Percentiles rank a stretch among this genome's conserved stretches.
phyloP scores from a whole-genome alignment of 2,888 invertebrate species.

The Pachydiplax longipennis region DNA sequence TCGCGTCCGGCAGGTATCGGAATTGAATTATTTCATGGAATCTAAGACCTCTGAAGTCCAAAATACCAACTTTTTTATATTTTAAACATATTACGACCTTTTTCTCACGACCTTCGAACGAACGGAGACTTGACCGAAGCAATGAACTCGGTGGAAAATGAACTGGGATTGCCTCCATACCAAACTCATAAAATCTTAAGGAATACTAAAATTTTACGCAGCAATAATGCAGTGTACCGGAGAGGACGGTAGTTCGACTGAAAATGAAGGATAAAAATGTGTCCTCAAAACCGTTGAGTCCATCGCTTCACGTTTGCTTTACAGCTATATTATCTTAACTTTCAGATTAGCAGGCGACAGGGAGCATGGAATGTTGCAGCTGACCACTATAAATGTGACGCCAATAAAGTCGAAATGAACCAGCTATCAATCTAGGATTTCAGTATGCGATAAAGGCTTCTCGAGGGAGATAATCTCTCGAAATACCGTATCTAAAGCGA shows the following conservation, averaged over 20 bases:
- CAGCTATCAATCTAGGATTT: background rate
- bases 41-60: no score
- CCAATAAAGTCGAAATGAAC: background rate
- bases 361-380: background rate
- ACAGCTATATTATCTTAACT: background rate
- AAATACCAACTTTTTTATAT: no score
- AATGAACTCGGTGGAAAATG: background rate
- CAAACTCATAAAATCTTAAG: background rate
- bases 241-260: background rate
- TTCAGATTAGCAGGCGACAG: background rate
- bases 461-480: background rate
- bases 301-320: background rate
- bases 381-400: background rate
- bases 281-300: background rate
- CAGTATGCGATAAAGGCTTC: background rate
- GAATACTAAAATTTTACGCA: background rate
- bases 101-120: background rate
- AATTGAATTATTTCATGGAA: no score
- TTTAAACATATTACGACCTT: background rate
- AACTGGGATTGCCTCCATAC: background rate
- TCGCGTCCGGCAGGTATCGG: no score
- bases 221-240: background rate
- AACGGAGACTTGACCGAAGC: background rate
- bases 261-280: background rate
- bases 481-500: background rate